Base-by-base conservation (phyloP, 2,888 invertebrate genomes). In the Tenthredo distinguenda region DNA sequence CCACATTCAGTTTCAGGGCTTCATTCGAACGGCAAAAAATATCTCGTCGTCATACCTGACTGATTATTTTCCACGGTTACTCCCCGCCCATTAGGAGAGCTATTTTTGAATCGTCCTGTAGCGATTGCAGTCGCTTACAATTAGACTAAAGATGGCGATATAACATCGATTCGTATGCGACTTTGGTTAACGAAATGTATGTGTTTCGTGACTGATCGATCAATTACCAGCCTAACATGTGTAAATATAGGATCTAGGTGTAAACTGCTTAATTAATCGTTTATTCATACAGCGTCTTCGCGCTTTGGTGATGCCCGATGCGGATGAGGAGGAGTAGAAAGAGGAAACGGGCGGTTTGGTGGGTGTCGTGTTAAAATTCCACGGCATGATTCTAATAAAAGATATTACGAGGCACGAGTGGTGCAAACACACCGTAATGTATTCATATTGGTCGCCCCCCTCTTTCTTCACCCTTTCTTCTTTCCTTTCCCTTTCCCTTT, bases 361-460 rank as follows among this genome's bases (percentile, higher is more conserved):
- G 50, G 31, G 77, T 50, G 55, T 82, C 87, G 88, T 91, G 91
- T 92, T 92, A 91, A 92, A 92, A 92, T 92, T 92, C 91, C 89
- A 86, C 88, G 89, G 91, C 92, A 92, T 91, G 92, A 92, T 92
- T 92, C 91, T 92, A 92, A 92, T 92, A 91, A 91, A 90, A 90
- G 91, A 89, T 88, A 92, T 92, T 92, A 91, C 91, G 47, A 55
- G 55, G 43, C 85, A 40, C 71, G 84, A 85, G 88, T 88, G 87
- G 89, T 90, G 91, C 90, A 90, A 90, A 90, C 90, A 89, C 89
- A 88, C 88, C 88, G 87, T 91, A 92, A 91, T 91, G 90, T 92
- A 91, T 91, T 91, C 91, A 91, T 91, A 91, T 91, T 91, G 91
- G 90, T 87, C 87, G 77, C 50, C 77, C 26, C 76, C 26, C 76